phyloP scores from a whole-genome alignment of 2,113 vertebrate species.

The Megaceryle torquata region DNA sequence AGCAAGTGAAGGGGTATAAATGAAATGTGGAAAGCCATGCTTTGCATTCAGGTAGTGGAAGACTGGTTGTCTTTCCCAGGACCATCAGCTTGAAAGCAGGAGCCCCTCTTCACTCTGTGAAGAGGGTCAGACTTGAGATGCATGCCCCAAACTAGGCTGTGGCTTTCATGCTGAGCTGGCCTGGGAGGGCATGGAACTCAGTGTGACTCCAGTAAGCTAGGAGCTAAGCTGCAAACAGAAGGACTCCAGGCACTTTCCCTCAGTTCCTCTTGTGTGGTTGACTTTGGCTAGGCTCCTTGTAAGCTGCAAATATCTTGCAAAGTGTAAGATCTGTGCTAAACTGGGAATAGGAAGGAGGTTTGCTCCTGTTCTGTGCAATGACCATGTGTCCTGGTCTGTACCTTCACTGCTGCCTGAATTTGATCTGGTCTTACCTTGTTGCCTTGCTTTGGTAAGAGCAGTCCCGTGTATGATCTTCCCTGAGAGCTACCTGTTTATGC shows the following conservation, averaged over 20 bases:
- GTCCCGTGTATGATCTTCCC: background rate
- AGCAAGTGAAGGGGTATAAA: background rate
- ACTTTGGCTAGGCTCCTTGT: background rate
- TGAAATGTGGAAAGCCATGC: background rate
- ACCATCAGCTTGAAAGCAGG: background rate
- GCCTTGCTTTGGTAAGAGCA: background rate
- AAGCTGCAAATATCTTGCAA: background rate
- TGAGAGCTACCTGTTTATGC: background rate
- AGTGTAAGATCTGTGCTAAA: background rate
- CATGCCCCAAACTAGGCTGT: background rate
- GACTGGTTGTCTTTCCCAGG: background rate
- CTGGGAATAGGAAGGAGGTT: background rate
- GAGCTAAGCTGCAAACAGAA: background rate
- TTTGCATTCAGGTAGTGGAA: background rate
- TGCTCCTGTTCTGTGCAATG: background rate
- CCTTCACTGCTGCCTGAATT: background rate
- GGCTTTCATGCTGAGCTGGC: background rate
- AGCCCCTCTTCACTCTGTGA: background rate
- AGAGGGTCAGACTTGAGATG: background rate
- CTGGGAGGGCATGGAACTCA: background rate
- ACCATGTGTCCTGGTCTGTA: background rate
- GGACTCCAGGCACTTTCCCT: background rate
- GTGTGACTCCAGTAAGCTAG: background rate
- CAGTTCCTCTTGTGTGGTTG: background rate
- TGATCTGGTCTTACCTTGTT: background rate